These are phyloP conservation scores for Nebria brevicollis DNA, from an alignment of 2,888 invertebrate species.

Conservation along the genomic window DNA sequence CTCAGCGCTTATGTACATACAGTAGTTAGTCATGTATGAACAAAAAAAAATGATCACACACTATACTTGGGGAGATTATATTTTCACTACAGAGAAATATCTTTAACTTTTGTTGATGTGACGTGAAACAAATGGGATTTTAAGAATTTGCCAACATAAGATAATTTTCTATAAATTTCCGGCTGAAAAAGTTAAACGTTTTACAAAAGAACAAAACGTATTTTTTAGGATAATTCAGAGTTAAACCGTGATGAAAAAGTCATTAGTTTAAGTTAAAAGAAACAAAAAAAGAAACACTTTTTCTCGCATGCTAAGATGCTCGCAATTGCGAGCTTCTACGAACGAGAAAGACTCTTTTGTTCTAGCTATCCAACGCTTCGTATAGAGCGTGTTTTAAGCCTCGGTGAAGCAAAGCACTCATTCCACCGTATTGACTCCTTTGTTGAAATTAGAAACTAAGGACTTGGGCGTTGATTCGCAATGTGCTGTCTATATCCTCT, in stretches of 20 bases:
- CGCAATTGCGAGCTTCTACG: neutral
- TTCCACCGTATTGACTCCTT: constrained; percentile 14
- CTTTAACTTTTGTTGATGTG: too few species aligned
- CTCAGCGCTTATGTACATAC: neutral
- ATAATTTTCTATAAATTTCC: too few species aligned
- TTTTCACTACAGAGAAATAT: too few species aligned
- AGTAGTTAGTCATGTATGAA: neutral
- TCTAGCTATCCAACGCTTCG: neutral
- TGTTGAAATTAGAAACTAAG: neutral
- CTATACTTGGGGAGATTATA: neutral
- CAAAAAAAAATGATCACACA: neutral
- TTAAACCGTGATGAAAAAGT: neutral
- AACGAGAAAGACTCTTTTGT: neutral
- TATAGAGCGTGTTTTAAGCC: neutral
- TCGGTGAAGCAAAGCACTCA: constrained; percentile 2
- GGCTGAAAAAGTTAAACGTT: neutral
- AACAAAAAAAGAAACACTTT: neutral
- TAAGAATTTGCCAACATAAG: too few species aligned
- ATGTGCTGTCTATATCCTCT: neutral
- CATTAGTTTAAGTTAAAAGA: neutral
- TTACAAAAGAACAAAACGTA: neutral
- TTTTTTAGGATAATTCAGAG: neutral
- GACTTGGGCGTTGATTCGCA: constrained; percentile 1
- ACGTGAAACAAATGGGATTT: too few species aligned
- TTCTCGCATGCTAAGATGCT: neutral